Conservation (phyloP, 2,888 invertebrate genomes). For the Ceraclea dissimilis region DNA sequence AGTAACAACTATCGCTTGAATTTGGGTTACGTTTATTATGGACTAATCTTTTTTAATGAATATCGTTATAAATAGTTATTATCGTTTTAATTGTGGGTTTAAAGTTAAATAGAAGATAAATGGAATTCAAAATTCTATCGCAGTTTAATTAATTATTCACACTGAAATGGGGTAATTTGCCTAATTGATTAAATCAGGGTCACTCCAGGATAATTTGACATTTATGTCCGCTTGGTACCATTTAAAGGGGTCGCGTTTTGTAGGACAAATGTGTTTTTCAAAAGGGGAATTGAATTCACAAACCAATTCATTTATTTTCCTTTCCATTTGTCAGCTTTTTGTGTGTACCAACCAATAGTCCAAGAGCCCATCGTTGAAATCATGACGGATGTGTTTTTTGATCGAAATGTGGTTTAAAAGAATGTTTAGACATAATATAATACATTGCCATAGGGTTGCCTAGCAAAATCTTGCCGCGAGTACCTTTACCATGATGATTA, state of each 20-base stretch:
- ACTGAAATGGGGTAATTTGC: slow-evolving; percentile 12
- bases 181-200: slow-evolving; percentile 16
- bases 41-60: too few species aligned
- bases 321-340: slow-evolving; percentile 2
- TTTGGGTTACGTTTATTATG: too few species aligned
- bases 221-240: slow-evolving; percentile 1
- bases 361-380: too few species aligned
- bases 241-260: neutral
- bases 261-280: slow-evolving; percentile 1
- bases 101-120: neutral
- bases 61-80: too few species aligned
- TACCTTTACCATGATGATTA: too few species aligned
- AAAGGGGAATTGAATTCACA: neutral
- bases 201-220: slow-evolving; percentile 13
- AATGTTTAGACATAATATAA: too few species aligned
- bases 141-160: slow-evolving; percentile 7
- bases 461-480: too few species aligned
- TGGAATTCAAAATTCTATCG: neutral
- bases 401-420: too few species aligned
- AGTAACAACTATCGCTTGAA: too few species aligned
- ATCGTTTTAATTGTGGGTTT: too few species aligned
- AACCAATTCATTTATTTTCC: slow-evolving; percentile 2
- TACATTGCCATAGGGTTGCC: too few species aligned
- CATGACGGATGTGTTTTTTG: too few species aligned
- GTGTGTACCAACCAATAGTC: neutral